Percentiles rank a stretch among this genome's conserved stretches.
phyloP scores from a whole-genome alignment of 2,888 invertebrate species.

The Anoplius nigerrimus region DNA sequence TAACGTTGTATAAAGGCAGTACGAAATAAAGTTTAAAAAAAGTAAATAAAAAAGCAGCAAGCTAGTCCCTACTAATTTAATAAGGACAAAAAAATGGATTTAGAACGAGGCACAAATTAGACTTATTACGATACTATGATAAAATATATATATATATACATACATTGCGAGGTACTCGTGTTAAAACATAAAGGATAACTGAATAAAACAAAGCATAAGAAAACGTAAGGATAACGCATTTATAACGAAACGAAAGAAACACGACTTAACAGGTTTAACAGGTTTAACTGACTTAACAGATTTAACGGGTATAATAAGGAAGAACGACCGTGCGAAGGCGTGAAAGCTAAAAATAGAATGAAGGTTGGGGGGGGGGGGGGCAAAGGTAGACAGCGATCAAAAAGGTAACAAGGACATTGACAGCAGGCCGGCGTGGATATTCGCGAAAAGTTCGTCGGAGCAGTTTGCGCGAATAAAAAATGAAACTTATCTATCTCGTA shows the following conservation, averaged over 20 bases:
- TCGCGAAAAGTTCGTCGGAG: background rate
- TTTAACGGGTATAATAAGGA: background rate
- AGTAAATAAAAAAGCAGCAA: conserved; percentile 28
- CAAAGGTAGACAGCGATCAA: no score
- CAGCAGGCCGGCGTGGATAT: background rate
- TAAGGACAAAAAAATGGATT: conserved; percentile 16
- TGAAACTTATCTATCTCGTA: background rate
- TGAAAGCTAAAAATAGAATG: no score
- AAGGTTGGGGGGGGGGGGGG: no score
- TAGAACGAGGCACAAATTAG: conserved; percentile 40
- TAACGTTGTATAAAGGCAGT: no score
- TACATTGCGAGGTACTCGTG: conserved; percentile 3
- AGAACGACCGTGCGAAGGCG: no score
- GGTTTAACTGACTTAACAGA: background rate
- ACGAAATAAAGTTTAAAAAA: background rate
- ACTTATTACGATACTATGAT: conserved; percentile 5
- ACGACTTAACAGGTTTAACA: conserved; percentile 13
- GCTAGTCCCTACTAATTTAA: conserved; percentile 33
- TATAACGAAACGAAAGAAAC: conserved; percentile 3
- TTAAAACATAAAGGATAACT: conserved; percentile 10
- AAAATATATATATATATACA: conserved; percentile 15
- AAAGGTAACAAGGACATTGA: background rate
- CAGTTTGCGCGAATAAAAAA: background rate
- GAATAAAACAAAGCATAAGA: conserved; percentile 1
- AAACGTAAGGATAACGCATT: conserved; percentile 6